Conservation (phyloP, 1,140 invertebrate genomes). For the Araneus ventricosus region DNA sequence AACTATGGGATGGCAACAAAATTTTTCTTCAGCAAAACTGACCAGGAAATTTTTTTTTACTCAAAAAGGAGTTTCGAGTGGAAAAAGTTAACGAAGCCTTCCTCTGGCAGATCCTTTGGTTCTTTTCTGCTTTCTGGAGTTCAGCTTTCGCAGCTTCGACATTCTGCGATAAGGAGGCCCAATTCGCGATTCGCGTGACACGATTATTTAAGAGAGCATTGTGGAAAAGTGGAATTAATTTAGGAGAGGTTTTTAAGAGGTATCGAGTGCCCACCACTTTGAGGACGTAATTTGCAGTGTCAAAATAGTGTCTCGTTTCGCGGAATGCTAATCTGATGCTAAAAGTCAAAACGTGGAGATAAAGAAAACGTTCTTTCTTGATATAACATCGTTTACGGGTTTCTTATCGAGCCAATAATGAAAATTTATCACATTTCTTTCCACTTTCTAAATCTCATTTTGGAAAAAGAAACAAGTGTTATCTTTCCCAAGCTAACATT, state of each 20-base stretch:
- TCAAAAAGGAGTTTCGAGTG: too few relatives aligned
- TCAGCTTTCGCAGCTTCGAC: background rate
- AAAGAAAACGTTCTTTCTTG: too few relatives aligned
- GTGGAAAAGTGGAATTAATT: slow-evolving; percentile 42
- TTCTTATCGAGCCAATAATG: too few relatives aligned
- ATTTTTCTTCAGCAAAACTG: too few relatives aligned
- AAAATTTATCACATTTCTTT: too few relatives aligned
- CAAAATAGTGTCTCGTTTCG: background rate
- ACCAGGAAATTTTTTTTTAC: too few relatives aligned
- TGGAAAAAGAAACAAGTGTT: too few relatives aligned
- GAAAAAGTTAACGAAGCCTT: too few relatives aligned
- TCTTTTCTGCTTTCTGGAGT: background rate
- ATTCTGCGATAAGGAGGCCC: background rate
- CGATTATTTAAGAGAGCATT: slow-evolving; percentile 65
- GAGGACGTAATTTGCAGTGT: background rate
- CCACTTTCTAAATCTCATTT: too few relatives aligned
- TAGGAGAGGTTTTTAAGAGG: slow-evolving; percentile 48
- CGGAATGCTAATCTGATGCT: background rate
- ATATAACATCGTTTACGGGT: too few relatives aligned
- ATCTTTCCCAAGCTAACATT: too few relatives aligned
- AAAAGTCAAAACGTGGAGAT: background rate
- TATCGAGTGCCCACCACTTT: background rate
- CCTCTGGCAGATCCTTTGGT: background rate
- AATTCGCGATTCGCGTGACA: background rate
- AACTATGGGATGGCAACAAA: too few relatives aligned